Base-by-base conservation (phyloP, 2,113 vertebrate genomes). In the Atractosteus spatula region DNA sequence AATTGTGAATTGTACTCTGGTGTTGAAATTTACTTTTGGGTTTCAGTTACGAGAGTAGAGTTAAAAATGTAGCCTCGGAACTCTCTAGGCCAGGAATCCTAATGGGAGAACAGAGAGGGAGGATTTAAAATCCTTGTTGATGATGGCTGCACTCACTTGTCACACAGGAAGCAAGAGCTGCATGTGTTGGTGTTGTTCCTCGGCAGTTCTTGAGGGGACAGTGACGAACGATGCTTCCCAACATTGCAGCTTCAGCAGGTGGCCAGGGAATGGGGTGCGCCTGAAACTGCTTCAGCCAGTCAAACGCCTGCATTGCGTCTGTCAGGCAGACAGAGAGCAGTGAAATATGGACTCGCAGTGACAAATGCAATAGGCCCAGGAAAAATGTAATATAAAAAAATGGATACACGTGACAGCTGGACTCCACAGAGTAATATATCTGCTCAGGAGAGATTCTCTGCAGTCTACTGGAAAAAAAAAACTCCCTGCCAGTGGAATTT, bases 291-390 rank as follows among this genome's bases (percentile, higher is more conserved):
- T 85, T 83, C 81, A 85, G 83, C 81, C 75, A 73, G 78, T 76
- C 3, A 55, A 79, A 74, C 78, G 72, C 78, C 77, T 75, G 80
- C 79, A 83, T 83, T 71, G 41, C 59, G n/a, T 76, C 77, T 82
- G 83, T 80, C 80, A 68, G 72, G 78, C 71, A 68, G 64, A 80
- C 75, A 82, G 83, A 72, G 75, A 44, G 8, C 42, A 7, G 71
- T 89, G 89, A 89, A 80, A 86, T 84, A 88, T 88, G 79, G 78
- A 81, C 79, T 76, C 78, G 75, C 76, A 80, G 79, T 72, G 81
- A 85, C 75, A 69, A 81, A 83, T 76, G 80, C 74, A 73, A 69
- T 69, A 76, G 77, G 83, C 77, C 8, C 12, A 74, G 71, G 56
- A 29, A 71, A 69, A 74, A 62, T 41, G 13, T 62, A 14, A 66